These are phyloP conservation scores for Luidia sarsii DNA, from an alignment of 53 echinoderm and acorn worm genomes.

Conservation along the genomic window DNA sequence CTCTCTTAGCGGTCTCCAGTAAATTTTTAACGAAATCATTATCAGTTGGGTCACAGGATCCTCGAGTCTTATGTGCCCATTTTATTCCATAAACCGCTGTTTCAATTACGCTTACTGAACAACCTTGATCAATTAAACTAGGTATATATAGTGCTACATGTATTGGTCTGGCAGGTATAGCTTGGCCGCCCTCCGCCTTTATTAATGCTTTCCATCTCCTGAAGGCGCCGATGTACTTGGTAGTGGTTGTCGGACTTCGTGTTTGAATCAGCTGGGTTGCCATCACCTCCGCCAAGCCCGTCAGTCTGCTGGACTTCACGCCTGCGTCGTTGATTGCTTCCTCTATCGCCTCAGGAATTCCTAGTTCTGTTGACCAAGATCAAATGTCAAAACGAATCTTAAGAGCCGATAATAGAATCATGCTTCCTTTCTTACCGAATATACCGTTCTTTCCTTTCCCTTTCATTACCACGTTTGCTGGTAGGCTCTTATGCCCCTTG, in stretches of 20 bases:
- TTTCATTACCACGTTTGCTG: background rate
- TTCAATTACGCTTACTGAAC: constrained; percentile 28
- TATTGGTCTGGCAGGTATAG: constrained; percentile 32
- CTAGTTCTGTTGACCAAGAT: constrained; percentile 21
- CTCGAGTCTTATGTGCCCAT: constrained; percentile 34
- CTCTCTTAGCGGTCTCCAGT: constrained; percentile 24
- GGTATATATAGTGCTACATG: constrained; percentile 32
- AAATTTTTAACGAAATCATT: constrained; percentile 3
- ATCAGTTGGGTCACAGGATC: constrained; percentile 13
- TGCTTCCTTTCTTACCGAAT: background rate
- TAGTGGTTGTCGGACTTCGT: constrained; percentile 8
- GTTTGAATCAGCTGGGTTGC: background rate
- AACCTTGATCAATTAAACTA: constrained; percentile 8
- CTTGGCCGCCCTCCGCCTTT: constrained; percentile 1
- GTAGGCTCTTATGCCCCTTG: background rate
- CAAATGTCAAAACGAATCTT: constrained; percentile 8
- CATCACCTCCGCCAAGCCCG: constrained; percentile 10
- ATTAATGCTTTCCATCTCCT: constrained; percentile 1
- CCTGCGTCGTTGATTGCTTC: constrained; percentile 5
- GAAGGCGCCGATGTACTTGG: constrained; percentile 11
- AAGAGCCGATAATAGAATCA: background rate
- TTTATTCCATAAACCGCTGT: constrained; percentile 43
- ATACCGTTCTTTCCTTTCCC: constrained; percentile 1
- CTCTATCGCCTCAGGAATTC: background rate
- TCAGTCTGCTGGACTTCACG: constrained; percentile 4